phyloP scores from a whole-genome alignment of 2,797 vertebrate genomes.

The Crocidura indochinensis region DNA sequence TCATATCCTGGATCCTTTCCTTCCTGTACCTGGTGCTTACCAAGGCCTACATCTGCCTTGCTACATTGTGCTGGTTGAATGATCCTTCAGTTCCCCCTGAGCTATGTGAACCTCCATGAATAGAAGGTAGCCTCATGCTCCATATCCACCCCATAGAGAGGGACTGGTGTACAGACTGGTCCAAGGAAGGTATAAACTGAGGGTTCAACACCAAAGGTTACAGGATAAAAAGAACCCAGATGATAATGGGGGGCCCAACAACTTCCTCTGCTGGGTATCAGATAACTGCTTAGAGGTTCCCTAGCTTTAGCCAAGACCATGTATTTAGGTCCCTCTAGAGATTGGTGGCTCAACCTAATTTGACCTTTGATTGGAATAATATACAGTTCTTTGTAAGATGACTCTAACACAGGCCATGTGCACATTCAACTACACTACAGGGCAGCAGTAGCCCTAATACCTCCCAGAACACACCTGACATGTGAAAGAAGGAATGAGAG shows the following conservation, averaged over 20 bases:
- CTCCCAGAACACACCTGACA: too few species aligned
- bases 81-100: background rate
- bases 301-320: background rate
- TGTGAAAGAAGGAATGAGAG: conserved; percentile 9
- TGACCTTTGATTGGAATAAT: conserved; percentile 1
- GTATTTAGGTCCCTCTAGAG: background rate
- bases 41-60: background rate
- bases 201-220: conserved; percentile 32
- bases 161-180: background rate
- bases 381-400: conserved; percentile 6
- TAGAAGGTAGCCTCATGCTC: background rate
- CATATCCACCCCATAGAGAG: background rate
- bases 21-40: background rate
- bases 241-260: conserved; percentile 26
- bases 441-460: background rate
- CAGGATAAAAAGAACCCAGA: conserved; percentile 15
- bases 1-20: background rate
- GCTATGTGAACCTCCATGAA: background rate
- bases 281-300: conserved; percentile 24
- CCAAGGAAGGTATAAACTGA: background rate
- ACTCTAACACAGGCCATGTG: background rate
- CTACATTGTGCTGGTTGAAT: background rate
- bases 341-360: background rate
- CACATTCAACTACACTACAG: background rate
- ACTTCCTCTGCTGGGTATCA: conserved; percentile 61